These are phyloP conservation scores for Phoxinus dragarum DNA, from an alignment of 2,797 vertebrate genomes.

Conservation along the genomic window DNA sequence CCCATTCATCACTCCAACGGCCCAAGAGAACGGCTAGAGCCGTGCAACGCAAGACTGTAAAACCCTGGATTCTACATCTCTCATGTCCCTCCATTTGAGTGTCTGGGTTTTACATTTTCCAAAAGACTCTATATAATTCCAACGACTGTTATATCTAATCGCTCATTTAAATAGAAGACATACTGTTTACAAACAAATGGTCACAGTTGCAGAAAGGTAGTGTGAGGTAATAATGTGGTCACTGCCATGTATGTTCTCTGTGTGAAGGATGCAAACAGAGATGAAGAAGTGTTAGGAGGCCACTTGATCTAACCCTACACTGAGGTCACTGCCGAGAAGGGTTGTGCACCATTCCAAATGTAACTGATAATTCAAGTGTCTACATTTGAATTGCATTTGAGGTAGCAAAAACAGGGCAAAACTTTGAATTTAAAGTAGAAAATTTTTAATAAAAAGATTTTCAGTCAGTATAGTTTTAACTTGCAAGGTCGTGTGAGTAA, in stretches of 20 bases:
- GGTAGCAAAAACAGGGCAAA: too few relatives aligned
- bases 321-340: background rate
- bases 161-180: background rate
- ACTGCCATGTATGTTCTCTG: background rate
- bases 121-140: background rate
- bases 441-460: too few relatives aligned
- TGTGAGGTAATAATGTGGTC: background rate
- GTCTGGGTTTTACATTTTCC: slow-evolving; percentile 21
- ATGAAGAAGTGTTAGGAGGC: background rate
- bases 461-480: too few relatives aligned
- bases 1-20: slow-evolving; percentile 51
- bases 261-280: background rate
- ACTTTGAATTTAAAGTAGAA: too few relatives aligned
- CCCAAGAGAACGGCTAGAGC: background rate
- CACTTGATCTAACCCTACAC: background rate
- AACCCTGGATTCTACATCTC: slow-evolving; percentile 35
- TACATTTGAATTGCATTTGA: too few relatives aligned
- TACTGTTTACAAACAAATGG: background rate
- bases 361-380: too few relatives aligned
- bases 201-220: background rate
- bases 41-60: background rate
- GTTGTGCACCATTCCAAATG: background rate
- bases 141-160: background rate
- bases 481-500: background rate
- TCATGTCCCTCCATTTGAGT: background rate